Percentiles rank a stretch among this genome's conserved stretches.
phyloP scores from a whole-genome alignment of 2,888 invertebrate species.

The Cataglyphis altisquamis region DNA sequence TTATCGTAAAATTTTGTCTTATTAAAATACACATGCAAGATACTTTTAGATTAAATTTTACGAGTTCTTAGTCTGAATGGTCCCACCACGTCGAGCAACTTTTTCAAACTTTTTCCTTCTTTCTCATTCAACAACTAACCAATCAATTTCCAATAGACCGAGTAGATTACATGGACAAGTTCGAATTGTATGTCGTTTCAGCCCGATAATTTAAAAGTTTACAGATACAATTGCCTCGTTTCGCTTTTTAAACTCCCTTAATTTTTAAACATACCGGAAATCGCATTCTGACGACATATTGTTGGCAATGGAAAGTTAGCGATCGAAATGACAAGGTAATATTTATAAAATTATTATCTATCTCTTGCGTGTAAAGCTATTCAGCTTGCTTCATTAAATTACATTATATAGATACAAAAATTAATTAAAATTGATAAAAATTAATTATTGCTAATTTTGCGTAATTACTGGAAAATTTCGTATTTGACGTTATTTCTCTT shows the following conservation, averaged over 20 bases:
- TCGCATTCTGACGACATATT: background rate
- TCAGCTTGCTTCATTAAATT: background rate
- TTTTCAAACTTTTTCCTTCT: conserved; percentile 57
- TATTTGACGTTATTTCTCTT: conserved; percentile 7
- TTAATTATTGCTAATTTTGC: conserved; percentile 18
- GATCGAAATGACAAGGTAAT: background rate
- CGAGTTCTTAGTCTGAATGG: conserved; percentile 68
- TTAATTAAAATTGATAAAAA: conserved; percentile 27
- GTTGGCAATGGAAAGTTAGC: background rate
- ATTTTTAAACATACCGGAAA: conserved; percentile 15
- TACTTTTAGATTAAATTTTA: conserved; percentile 66
- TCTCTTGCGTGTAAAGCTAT: background rate
- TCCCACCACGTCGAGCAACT: conserved; percentile 58
- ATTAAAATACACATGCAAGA: background rate
- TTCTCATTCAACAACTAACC: conserved; percentile 71
- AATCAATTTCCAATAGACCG: conserved; percentile 72
- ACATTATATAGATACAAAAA: background rate
- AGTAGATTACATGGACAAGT: conserved; percentile 70
- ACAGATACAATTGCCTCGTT: conserved; percentile 61
- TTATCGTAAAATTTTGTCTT: background rate
- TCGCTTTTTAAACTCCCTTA: conserved; percentile 6
- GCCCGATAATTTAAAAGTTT: conserved; percentile 70
- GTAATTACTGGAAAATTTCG: conserved; percentile 8
- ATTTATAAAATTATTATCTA: background rate
- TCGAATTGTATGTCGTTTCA: conserved; percentile 55